A percentile compares a stretch with the other conserved stretches of the same genome.
These are phyloP conservation scores for Leptinotarsa lineolata DNA, from an alignment of 1,140 invertebrate species.

Conservation along the genomic window DNA sequence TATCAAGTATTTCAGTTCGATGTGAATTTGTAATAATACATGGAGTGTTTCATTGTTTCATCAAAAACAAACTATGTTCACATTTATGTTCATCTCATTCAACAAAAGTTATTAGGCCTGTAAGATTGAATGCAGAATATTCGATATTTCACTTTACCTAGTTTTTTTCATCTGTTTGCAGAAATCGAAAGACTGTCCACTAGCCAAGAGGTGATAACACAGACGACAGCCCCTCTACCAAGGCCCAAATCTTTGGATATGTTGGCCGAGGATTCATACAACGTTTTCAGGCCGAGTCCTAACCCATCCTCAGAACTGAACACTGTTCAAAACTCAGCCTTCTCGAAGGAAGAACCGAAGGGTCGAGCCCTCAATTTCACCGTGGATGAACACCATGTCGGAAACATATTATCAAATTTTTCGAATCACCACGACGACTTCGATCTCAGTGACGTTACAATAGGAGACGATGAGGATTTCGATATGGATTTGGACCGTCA, in stretches of 20 bases:
- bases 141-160: too few relatives aligned
- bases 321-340: background rate
- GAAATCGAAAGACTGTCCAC: constrained; percentile 5
- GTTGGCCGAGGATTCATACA: constrained; percentile 34
- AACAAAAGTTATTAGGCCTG: too few relatives aligned
- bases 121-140: too few relatives aligned
- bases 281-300: constrained; percentile 26
- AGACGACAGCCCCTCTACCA: constrained; percentile 19
- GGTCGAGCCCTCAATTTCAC: constrained; percentile 51
- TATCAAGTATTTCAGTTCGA: too few relatives aligned
- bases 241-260: constrained; percentile 39
- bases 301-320: constrained; percentile 5
- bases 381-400: constrained; percentile 34
- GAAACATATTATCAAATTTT: constrained; percentile 37
- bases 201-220: background rate
- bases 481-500: constrained; percentile 55
- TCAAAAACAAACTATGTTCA: too few relatives aligned
- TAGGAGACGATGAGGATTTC: constrained; percentile 66
- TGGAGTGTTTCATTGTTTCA: too few relatives aligned
- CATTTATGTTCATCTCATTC: too few relatives aligned
- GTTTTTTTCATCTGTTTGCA: background rate
- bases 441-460: constrained; percentile 69
- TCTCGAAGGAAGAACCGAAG: constrained; percentile 41
- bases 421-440: constrained; percentile 32
- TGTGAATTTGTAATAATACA: too few relatives aligned